Evolutionary conservation across 2,888 invertebrate species (phyloP).

Genomic region (Hydrotaea cyrtoneurina): DNA sequence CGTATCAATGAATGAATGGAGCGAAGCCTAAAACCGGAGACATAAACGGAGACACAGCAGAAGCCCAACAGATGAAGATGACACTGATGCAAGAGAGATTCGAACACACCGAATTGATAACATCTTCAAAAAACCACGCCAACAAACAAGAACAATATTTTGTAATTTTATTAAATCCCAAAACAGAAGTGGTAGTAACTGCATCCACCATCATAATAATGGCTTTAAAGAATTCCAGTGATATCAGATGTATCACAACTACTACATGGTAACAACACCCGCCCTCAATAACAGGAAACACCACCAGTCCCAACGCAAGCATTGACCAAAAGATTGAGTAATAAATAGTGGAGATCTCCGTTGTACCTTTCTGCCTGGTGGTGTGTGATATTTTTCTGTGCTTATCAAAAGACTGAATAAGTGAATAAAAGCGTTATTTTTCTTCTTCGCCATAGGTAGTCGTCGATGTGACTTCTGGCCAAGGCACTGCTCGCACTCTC

Average conservation of each 20-base stretch:
- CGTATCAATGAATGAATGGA: conserved; percentile 35
- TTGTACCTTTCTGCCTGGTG: neutral
- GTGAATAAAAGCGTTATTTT: neutral
- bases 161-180: conserved; percentile 35
- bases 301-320: neutral
- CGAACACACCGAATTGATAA: conserved; percentile 48
- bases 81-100: conserved; percentile 17
- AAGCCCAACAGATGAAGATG: conserved; percentile 4
- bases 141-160: conserved; percentile 41
- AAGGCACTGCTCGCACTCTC: neutral
- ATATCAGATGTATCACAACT: conserved; percentile 22
- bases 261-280: conserved; percentile 21
- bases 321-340: conserved; percentile 42
- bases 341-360: conserved; percentile 37
- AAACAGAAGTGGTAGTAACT: conserved; percentile 32
- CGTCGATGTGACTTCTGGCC: neutral
- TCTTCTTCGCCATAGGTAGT: conserved; percentile 31
- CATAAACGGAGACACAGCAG: neutral
- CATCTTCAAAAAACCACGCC: conserved; percentile 35
- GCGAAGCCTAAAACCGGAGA: neutral
- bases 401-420: conserved; percentile 40
- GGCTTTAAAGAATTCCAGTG: conserved; percentile 23
- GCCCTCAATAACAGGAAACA: conserved; percentile 64
- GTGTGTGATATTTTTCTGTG: conserved; percentile 13
- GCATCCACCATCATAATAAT: conserved; percentile 41